Conservation (phyloP, 2,113 vertebrate species). For the Deroptyus accipitrinus region DNA sequence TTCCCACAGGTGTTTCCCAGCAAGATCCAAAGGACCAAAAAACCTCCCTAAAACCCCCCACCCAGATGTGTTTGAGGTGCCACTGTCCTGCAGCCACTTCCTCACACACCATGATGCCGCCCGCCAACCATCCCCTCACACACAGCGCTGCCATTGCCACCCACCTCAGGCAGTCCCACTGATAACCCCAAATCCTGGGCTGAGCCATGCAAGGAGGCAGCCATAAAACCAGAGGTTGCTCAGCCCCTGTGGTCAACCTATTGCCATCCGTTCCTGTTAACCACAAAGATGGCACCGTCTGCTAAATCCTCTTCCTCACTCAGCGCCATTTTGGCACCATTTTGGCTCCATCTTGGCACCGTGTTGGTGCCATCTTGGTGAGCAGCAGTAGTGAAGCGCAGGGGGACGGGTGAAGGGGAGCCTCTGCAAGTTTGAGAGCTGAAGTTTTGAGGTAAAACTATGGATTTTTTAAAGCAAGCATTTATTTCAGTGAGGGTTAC, state of each 20-base stretch:
- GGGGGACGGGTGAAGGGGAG: neutral
- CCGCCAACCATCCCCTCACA: too few species aligned
- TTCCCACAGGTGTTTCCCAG: neutral
- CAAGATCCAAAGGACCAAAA: neutral
- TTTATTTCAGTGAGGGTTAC: neutral
- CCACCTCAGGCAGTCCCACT: too few species aligned
- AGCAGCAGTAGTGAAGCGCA: neutral
- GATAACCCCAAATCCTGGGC: neutral
- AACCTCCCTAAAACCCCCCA: neutral
- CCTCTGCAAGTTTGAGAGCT: neutral
- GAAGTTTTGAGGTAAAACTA: neutral
- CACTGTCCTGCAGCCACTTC: neutral
- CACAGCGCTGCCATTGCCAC: too few species aligned
- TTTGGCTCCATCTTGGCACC: too few species aligned
- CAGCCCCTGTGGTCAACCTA: neutral
- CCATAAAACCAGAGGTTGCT: neutral
- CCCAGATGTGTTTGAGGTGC: too few species aligned
- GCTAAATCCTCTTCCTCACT: neutral
- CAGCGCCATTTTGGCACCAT: neutral
- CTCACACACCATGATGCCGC: too few species aligned
- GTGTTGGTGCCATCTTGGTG: neutral
- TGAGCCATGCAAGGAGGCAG: neutral
- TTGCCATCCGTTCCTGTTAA: neutral
- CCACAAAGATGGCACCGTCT: neutral
- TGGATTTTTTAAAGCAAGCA: neutral